Percentiles rank a stretch among this genome's conserved stretches.
phyloP scores from a whole-genome alignment of 1,140 invertebrate genomes.

The Drosophila mauritiana region DNA sequence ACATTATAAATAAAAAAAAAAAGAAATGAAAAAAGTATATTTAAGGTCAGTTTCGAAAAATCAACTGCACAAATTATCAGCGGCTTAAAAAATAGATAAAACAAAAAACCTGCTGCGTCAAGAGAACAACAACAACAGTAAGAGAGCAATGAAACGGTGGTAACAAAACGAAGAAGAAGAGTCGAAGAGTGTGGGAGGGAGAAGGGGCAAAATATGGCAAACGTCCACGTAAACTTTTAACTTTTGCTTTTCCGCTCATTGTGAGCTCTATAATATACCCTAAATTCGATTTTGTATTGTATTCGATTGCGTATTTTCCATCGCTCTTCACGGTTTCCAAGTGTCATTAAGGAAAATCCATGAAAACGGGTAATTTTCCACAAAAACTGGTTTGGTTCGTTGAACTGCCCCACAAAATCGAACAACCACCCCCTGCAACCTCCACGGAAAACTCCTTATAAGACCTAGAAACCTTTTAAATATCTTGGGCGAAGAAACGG shows the following conservation, averaged over 20 bases:
- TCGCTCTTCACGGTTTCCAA: neutral
- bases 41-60: conserved; percentile 2
- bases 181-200: conserved; percentile 16
- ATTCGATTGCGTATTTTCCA: conserved; percentile 7
- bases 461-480: neutral
- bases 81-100: conserved; percentile 3
- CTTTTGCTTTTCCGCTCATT: conserved; percentile 53
- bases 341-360: neutral
- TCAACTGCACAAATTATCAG: conserved; percentile 7
- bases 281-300: neutral
- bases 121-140: conserved; percentile 47
- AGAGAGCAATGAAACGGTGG: conserved; percentile 54
- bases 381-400: conserved; percentile 43
- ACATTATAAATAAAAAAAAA: neutral
- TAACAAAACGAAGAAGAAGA: conserved; percentile 58
- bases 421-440: conserved; percentile 18
- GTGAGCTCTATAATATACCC: conserved; percentile 8
- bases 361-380: conserved; percentile 33
- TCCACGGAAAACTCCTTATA: conserved; percentile 1
- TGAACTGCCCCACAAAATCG: conserved; percentile 20
- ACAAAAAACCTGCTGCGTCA: conserved; percentile 67
- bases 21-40: conserved; percentile 14
- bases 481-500: too few relatives aligned
- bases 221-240: conserved; percentile 82
- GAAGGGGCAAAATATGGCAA: conserved; percentile 37